phyloP scores from a whole-genome alignment of 2,797 vertebrate species.

The Coilia nasus region DNA sequence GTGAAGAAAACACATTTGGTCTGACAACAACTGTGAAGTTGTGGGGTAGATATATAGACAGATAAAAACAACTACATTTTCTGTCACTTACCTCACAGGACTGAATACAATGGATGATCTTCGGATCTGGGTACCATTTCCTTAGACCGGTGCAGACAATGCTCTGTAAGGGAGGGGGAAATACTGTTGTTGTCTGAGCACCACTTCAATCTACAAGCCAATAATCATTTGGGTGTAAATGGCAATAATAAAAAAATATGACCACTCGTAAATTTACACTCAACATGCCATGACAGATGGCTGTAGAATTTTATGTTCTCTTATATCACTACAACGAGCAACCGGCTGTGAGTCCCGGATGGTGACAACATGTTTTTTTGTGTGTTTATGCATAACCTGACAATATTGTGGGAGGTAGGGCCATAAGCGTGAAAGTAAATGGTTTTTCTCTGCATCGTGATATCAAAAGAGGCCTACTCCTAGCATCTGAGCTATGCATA shows the following conservation, averaged over 20 bases:
- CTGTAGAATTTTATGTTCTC: not conserved
- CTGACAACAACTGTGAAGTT: constrained; percentile 6
- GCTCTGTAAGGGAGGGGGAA: constrained; percentile 59
- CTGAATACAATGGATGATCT: constrained; percentile 87
- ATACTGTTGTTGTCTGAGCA: not conserved
- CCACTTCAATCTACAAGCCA: not conserved
- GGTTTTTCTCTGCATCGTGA: not conserved
- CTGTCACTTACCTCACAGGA: constrained; percentile 90
- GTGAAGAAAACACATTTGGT: not conserved
- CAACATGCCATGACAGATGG: not conserved
- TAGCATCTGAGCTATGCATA: not conserved
- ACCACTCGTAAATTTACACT: not conserved
- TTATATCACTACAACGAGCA: not conserved
- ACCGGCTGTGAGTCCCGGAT: not conserved
- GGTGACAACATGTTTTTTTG: not conserved
- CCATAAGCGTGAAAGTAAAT: not conserved
- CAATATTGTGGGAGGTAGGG: not conserved
- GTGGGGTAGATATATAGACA: not conserved
- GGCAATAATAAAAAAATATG: not conserved
- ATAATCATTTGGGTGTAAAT: constrained; percentile 7
- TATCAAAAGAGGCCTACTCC: not conserved
- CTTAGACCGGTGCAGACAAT: constrained; percentile 91
- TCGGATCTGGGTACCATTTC: constrained; percentile 89
- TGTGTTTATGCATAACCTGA: not conserved
- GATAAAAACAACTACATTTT: not conserved